These are phyloP conservation scores for Apocheima hispidaria DNA, from an alignment of 2,888 invertebrate species.

Conservation along the genomic window DNA sequence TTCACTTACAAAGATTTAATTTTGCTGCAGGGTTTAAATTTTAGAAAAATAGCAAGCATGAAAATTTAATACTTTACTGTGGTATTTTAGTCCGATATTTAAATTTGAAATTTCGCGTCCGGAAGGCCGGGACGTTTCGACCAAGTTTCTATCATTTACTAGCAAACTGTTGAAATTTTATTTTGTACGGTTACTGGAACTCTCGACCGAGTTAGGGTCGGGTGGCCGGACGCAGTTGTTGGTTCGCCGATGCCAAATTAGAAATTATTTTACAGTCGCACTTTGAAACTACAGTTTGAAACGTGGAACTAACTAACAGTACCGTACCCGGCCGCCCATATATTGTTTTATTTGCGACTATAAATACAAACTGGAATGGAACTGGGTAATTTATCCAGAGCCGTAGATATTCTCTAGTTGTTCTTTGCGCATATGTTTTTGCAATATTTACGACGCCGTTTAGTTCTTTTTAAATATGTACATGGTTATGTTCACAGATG, in stretches of 20 bases:
- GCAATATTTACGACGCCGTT: not conserved
- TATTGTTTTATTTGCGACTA: conserved; percentile 35
- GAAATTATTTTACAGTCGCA: conserved; percentile 52
- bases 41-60: conserved; percentile 24
- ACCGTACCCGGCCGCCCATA: conserved; percentile 24
- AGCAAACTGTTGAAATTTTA: conserved; percentile 62
- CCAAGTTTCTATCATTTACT: conserved; percentile 50
- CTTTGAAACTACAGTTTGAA: conserved; percentile 48
- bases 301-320: conserved; percentile 37
- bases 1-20: conserved; percentile 39
- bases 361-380: conserved; percentile 33
- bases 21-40: conserved; percentile 38
- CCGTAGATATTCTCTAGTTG: conserved; percentile 5
- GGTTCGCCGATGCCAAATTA: conserved; percentile 57
- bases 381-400: conserved; percentile 28
- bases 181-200: conserved; percentile 53
- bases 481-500: conserved; percentile 87
- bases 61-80: conserved; percentile 27
- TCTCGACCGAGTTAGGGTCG: conserved; percentile 49
- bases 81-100: conserved; percentile 53
- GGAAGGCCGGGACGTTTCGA: conserved; percentile 53
- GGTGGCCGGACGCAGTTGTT: conserved; percentile 44
- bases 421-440: conserved; percentile 5
- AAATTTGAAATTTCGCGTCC: conserved; percentile 59
- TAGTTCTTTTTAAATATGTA: not conserved